Conservation (phyloP, 2,797 vertebrate species). For the Menidia menidia region DNA sequence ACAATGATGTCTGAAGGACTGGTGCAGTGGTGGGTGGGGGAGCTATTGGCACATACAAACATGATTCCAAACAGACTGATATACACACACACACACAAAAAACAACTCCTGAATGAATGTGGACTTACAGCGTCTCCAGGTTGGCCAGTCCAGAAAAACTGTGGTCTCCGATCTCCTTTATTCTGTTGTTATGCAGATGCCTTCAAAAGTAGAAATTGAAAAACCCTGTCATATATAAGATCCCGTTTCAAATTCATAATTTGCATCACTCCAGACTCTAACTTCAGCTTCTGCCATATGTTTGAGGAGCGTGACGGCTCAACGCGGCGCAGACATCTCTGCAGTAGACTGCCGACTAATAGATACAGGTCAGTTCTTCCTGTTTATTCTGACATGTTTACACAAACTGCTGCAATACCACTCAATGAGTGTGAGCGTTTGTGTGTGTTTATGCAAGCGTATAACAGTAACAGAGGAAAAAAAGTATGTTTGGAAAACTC, state of each 20-base stretch:
- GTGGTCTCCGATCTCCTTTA: constrained; percentile 89
- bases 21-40: constrained; percentile 68
- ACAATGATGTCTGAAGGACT: constrained; percentile 82
- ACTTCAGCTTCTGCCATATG: constrained; percentile 5
- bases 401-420: constrained; percentile 57
- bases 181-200: constrained; percentile 98
- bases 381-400: constrained; percentile 75
- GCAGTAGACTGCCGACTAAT: constrained; percentile 45
- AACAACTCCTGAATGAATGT: constrained; percentile 29
- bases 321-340: constrained; percentile 44
- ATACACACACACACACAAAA: constrained; percentile 21
- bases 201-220: constrained; percentile 73
- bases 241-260: neutral
- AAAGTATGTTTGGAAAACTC: constrained; percentile 34
- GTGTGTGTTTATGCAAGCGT: constrained; percentile 26
- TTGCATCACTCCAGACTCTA: neutral
- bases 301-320: constrained; percentile 9
- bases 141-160: constrained; percentile 94
- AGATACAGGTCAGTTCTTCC: constrained; percentile 67
- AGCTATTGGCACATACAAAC: constrained; percentile 58
- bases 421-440: constrained; percentile 17
- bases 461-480: constrained; percentile 32
- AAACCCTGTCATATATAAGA: neutral
- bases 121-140: constrained; percentile 96
- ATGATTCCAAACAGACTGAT: constrained; percentile 23